Conservation (phyloP, 2,797 vertebrate species). For the Rhyacichthys aspro region DNA sequence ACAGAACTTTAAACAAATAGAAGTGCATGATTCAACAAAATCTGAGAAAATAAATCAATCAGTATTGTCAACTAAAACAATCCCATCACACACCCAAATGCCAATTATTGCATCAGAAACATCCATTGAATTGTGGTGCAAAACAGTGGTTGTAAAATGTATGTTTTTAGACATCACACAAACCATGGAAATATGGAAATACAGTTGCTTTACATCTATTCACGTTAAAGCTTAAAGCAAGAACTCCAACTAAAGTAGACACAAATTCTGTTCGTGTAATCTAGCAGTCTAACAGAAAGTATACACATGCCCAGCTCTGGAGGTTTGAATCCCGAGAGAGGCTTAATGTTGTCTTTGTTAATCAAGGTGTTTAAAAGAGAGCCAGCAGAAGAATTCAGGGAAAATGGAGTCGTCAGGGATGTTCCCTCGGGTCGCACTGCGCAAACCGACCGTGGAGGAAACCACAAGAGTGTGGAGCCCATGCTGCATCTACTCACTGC, state of each 20-base stretch:
- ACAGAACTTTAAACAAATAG: no score
- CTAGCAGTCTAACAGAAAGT: constrained; percentile 44
- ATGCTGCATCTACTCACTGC: background rate
- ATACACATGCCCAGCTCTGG: constrained; percentile 32
- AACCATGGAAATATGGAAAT: no score
- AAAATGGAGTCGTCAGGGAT: constrained; percentile 53
- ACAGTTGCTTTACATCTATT: no score
- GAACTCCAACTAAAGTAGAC: background rate
- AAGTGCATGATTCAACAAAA: no score
- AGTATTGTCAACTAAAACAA: no score
- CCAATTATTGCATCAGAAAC: no score
- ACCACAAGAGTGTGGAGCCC: constrained; percentile 26
- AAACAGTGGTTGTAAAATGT: no score
- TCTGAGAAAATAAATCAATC: no score
- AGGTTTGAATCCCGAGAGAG: constrained; percentile 49
- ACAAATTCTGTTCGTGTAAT: constrained; percentile 43
- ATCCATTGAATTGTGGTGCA: no score
- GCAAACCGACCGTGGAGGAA: constrained; percentile 45
- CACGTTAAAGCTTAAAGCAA: no score
- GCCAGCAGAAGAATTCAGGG: constrained; percentile 24
- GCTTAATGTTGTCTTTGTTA: constrained; percentile 61
- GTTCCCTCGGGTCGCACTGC: constrained; percentile 41
- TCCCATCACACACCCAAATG: no score
- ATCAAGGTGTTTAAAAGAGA: constrained; percentile 59
- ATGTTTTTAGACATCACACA: no score